A percentile compares a stretch with the other conserved stretches of the same genome.
These are phyloP conservation scores for Cheilosia pagana DNA, from an alignment of 2,888 invertebrate genomes.

Conservation along the genomic window DNA sequence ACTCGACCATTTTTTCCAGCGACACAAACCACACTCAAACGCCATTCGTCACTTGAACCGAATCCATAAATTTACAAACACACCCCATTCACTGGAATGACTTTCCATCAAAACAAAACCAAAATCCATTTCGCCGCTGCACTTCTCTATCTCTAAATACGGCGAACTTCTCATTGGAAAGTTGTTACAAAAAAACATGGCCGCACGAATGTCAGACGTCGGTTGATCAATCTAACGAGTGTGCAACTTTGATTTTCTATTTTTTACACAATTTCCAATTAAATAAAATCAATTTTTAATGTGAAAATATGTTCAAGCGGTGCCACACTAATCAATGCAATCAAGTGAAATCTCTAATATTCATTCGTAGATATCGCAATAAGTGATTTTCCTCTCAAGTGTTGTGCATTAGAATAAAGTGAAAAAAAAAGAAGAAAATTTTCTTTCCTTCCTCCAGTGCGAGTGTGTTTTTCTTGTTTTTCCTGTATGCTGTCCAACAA, in stretches of 20 bases:
- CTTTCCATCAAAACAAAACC: constrained; percentile 69
- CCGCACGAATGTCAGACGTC: constrained; percentile 73
- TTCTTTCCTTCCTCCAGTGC: constrained; percentile 29
- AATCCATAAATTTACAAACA: constrained; percentile 24
- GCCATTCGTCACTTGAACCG: constrained; percentile 28
- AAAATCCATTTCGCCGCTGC: constrained; percentile 43
- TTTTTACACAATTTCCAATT: constrained; percentile 35
- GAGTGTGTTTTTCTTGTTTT: constrained; percentile 59
- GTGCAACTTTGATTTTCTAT: constrained; percentile 35
- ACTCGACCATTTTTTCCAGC: background rate
- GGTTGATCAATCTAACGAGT: constrained; percentile 69
- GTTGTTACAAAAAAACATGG: constrained; percentile 70
- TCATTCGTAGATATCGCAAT: constrained; percentile 21
- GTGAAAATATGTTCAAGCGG: constrained; percentile 46
- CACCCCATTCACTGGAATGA: constrained; percentile 23
- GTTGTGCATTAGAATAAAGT: constrained; percentile 35
- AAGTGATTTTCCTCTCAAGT: constrained; percentile 54
- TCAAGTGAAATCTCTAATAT: constrained; percentile 45
- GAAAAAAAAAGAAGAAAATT: constrained; percentile 20
- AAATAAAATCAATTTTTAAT: constrained; percentile 39
- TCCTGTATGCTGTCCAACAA: constrained; percentile 47
- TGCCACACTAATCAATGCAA: constrained; percentile 34
- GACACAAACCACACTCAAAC: constrained; percentile 30
- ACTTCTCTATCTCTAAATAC: background rate
- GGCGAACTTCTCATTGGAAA: constrained; percentile 60